phyloP scores from a whole-genome alignment of 2,888 invertebrate species.

The Vannuccia rotundouncinata region DNA sequence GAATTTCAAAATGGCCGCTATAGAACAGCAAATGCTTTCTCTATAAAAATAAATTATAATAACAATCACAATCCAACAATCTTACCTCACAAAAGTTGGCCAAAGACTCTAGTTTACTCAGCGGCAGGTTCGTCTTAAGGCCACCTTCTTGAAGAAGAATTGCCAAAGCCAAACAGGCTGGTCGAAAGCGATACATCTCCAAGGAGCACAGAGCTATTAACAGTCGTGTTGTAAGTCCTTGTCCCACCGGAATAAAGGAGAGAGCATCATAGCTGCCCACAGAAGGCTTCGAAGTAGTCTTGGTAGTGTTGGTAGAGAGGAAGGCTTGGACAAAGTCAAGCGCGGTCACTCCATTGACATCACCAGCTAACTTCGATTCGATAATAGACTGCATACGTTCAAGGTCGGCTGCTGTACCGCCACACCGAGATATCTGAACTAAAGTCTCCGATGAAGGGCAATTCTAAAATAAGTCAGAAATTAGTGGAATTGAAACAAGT shows the following conservation, averaged over 20 bases:
- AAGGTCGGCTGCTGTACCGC: constrained; percentile 49
- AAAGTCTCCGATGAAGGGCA: constrained; percentile 46
- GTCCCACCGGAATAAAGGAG: not conserved
- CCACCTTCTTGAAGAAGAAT: not conserved
- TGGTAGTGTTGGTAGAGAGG: not conserved
- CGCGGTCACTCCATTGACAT: constrained; percentile 45
- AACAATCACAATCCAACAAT: too few species aligned
- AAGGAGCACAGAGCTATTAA: not conserved
- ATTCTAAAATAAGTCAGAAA: constrained; percentile 41
- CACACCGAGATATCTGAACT: constrained; percentile 45
- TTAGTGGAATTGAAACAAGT: not conserved
- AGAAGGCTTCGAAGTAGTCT: not conserved
- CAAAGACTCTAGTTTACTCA: not conserved
- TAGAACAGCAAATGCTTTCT: too few species aligned
- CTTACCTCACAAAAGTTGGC: not conserved
- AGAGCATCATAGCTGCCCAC: too few species aligned
- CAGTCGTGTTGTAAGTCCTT: not conserved
- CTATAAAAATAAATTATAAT: too few species aligned
- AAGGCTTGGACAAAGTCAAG: constrained; percentile 44
- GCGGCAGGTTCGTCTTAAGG: not conserved
- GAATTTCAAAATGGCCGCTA: too few species aligned
- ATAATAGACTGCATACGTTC: constrained; percentile 50
- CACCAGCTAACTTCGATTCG: constrained; percentile 48
- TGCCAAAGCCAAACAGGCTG: constrained; percentile 2
- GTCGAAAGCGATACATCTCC: not conserved